Evolutionary conservation across 1,140 invertebrate species (phyloP), one percentile per base, ranked within the genome.

Genomic region (Streblospio benedicti): DNA sequence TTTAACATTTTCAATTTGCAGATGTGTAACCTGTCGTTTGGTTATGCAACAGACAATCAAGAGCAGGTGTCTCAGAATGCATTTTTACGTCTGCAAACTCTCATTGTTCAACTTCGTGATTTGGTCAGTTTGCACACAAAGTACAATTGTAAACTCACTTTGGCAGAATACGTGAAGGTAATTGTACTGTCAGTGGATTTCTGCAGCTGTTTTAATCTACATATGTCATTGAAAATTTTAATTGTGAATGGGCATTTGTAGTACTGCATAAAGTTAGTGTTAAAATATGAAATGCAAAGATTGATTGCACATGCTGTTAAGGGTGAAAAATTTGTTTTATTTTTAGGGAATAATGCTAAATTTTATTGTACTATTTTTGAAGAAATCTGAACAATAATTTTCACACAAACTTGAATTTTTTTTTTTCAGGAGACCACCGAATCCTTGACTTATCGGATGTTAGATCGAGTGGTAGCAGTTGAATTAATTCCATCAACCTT

Each of bases 361-460:
- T n/a, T n/a, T n/a, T n/a, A n/a, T n/a, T n/a, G n/a, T n/a, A n/a
- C n/a, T n/a, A n/a, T n/a, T n/a, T n/a, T n/a, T n/a, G n/a, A n/a
- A n/a, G n/a, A n/a, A n/a, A n/a, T n/a, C n/a, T 30, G 25, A 27
- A 27, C 5, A 20, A 52, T 4, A 52, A 4, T 18, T 5, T n/a
- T 6, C n/a, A 20, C 5, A 25, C 4, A 52, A 6, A 52, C 18
- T 0, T 41, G 23, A 31, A 32, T 20, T 6, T 54, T 5, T 30
- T 58, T 18, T 14, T 51, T 28, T 2, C 33, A 72, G 72, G 72
- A 74, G 47, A 72, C 68, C 0, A 70, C 60, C 20, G 72, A 74
- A 52, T 66, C 66, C 3, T 59, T 74, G 5, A 62, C 65, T 2
- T 74, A 71, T 49, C 66, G 72, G 25, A 73, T 74, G 71, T 52